Conservation (phyloP, 2,113 vertebrate species). For the Penelope pileata region DNA sequence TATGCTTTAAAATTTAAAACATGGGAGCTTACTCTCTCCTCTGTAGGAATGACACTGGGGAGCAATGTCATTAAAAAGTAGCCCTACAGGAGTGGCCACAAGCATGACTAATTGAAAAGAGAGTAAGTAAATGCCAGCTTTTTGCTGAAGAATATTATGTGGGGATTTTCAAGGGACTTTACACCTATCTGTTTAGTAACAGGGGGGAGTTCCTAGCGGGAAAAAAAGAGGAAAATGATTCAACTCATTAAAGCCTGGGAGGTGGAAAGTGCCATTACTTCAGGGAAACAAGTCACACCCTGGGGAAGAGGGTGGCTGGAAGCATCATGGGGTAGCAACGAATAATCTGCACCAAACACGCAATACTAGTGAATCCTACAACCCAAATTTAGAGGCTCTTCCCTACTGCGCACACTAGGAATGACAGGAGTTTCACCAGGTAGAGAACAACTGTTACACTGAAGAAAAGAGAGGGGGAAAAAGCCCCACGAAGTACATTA, state of each 20-base stretch:
- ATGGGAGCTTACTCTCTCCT: not conserved
- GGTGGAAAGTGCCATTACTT: not conserved
- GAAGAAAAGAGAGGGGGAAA: not conserved
- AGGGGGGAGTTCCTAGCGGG: not conserved
- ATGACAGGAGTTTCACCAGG: not conserved
- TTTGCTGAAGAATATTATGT: not conserved
- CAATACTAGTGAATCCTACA: not conserved
- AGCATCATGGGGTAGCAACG: rapidly evolving
- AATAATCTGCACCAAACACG: rapidly evolving
- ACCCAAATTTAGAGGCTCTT: not conserved
- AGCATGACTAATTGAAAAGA: not conserved
- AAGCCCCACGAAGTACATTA: not conserved
- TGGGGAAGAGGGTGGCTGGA: not conserved
- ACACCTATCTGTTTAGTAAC: not conserved
- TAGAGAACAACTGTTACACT: not conserved
- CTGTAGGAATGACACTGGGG: not conserved
- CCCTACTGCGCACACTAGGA: not conserved
- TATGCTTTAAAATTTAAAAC: not conserved
- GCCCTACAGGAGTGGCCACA: not conserved
- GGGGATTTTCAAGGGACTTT: not conserved
- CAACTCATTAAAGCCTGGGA: not conserved
- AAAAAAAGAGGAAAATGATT: not conserved
- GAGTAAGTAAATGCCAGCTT: not conserved
- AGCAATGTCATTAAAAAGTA: not conserved
- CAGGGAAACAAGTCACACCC: not conserved